Evolutionary conservation across 1,140 invertebrate genomes (phyloP), one percentile per base, ranked within the genome.

Genomic region (Pseudomyrmex sp.): DNA sequence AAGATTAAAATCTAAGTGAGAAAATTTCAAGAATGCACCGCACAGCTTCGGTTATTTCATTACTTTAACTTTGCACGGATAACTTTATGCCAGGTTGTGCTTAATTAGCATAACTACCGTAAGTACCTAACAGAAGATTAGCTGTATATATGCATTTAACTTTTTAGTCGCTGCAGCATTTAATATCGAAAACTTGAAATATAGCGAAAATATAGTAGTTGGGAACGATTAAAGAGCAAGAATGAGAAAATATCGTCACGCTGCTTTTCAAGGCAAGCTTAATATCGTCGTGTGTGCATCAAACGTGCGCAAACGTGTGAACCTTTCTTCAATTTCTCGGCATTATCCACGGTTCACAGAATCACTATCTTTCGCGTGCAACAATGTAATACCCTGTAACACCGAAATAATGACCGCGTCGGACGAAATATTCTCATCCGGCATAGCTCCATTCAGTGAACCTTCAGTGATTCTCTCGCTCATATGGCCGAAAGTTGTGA

Each of bases 331-430:
- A 72, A 80, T 80, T 72, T 72, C 12, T 15, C 23, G 54, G 66
- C 48, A 70, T 72, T 72, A 80, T 80, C 46, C 66, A 54, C 20
- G 3, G 12, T 44, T 61, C 35, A 44, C 58, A n/a, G 35, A 59
- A 48, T 56, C 66, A 23, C 48, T n/a, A 44, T 70, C 58, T 46
- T 26, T 58, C 44, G 66, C 20, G 66, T 59, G 52, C 44, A 26
- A 35, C 66, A 20, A 59, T 59, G 76, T 72, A 72, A 72, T 72
- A 46, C 54, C 66, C 26, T 72, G 35, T 50, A 80, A 80, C 76
- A 72, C 54, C 54, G 52, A 80, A 72, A 80, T 48, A 80, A 61
- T 59, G 68, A 80, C 54, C 66, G 44, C 54, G 50, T 8, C 54
- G 26, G 61, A 65, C 61, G 66, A 48, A 72, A 80, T 59, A 12